phyloP scores from a whole-genome alignment of 2,888 invertebrate genomes.

The Azorinus chamasolen region DNA sequence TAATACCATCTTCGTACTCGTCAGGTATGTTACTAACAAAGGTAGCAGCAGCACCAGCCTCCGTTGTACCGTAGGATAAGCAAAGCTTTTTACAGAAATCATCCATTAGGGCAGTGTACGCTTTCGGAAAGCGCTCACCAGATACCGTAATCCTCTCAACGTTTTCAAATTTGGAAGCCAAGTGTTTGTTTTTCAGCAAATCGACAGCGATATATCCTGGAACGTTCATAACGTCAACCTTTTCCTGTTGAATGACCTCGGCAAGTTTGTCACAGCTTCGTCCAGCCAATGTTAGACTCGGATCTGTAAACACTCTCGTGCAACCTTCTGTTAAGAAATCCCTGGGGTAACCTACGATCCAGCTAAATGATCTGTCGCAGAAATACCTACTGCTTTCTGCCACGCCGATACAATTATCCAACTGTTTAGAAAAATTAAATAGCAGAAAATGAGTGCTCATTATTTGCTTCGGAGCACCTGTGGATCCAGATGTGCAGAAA shows the following conservation, averaged over 20 bases:
- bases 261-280: slow-evolving; percentile 24
- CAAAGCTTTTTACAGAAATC: slow-evolving; percentile 13
- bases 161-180: slow-evolving; percentile 25
- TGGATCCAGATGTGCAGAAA: slow-evolving; percentile 49
- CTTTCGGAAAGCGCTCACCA: slow-evolving; percentile 39
- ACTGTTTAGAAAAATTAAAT: slow-evolving; percentile 34
- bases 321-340: slow-evolving; percentile 42
- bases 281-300: slow-evolving; percentile 34
- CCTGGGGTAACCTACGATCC: slow-evolving; percentile 51
- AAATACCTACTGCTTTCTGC: slow-evolving; percentile 21
- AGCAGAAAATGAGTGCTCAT: slow-evolving; percentile 44
- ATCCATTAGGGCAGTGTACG: slow-evolving; percentile 5
- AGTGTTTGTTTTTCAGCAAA: slow-evolving; percentile 14
- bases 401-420: slow-evolving; percentile 7
- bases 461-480: slow-evolving; percentile 49
- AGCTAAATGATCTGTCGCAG: slow-evolving; percentile 50
- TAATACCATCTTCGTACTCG: slow-evolving; percentile 49
- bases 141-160: slow-evolving; percentile 19
- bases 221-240: slow-evolving; percentile 45
- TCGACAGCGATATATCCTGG: slow-evolving; percentile 48
- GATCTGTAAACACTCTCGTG: slow-evolving; percentile 47
- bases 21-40: slow-evolving; percentile 12
- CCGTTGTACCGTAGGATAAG: slow-evolving; percentile 49
- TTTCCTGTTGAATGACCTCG: slow-evolving; percentile 44
- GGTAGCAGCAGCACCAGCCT: slow-evolving; percentile 17